phyloP scores from a whole-genome alignment of 2,888 invertebrate species.

The Micoletzkya japonica region DNA sequence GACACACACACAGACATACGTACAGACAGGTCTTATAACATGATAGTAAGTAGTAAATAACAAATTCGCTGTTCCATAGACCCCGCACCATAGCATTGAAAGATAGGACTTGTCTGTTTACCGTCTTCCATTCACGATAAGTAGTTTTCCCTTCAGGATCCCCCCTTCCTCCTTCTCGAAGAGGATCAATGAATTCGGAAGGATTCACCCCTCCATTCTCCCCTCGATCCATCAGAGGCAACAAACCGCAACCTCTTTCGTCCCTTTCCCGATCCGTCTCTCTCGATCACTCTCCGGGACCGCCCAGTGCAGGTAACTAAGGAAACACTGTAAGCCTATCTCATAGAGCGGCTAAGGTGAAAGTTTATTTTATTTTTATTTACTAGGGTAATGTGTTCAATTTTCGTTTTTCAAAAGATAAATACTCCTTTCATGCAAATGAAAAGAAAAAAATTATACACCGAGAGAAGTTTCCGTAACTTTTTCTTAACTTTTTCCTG shows the following conservation, averaged over 20 bases:
- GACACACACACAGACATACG: too few relatives aligned
- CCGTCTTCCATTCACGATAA: too few relatives aligned
- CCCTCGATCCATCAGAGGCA: too few relatives aligned
- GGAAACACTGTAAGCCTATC: neutral
- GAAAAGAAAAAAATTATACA: too few relatives aligned
- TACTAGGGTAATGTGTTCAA: neutral
- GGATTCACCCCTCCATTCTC: constrained; percentile 22
- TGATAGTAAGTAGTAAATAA: too few relatives aligned
- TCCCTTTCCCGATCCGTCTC: neutral
- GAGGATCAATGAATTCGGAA: constrained; percentile 14
- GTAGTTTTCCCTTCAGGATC: neutral
- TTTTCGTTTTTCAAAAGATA: neutral
- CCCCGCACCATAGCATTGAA: too few relatives aligned
- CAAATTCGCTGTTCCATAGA: too few relatives aligned
- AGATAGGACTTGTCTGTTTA: too few relatives aligned
- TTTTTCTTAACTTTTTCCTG: too few relatives aligned
- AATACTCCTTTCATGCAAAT: too few relatives aligned
- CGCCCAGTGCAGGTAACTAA: neutral
- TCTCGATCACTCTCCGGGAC: constrained; percentile 15
- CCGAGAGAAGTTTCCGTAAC: neutral
- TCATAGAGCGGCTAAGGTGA: neutral
- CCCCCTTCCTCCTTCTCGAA: constrained; percentile 7
- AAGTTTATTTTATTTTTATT: neutral
- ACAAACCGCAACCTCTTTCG: constrained; percentile 11
- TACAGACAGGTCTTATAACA: too few relatives aligned